Evolutionary conservation across 2,888 invertebrate species (phyloP), one percentile per base, ranked within the genome.

Genomic region (Phyllotreta striolata): DNA sequence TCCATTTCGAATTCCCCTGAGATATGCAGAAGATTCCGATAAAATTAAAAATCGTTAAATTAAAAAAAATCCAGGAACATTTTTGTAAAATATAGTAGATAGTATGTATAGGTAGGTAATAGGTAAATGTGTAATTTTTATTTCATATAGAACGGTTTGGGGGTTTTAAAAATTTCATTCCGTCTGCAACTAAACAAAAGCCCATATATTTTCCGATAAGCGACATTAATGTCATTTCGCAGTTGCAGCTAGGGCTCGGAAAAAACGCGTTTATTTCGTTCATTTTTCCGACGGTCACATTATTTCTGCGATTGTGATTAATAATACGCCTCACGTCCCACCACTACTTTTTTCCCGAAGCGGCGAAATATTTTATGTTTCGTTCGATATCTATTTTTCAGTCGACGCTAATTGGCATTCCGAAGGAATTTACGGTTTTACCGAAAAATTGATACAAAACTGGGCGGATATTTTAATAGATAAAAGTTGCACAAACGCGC

Each of bases 311-410:
- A 24, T 24, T 14, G 47, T 14, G 24, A 9, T 47, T 47, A 47
- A 47, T 47, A 47, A 47, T 34, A 13, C 13, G n/a, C 47, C 47
- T 9, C 6, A 34, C 47, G 7, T 9, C 3, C 14, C 14, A 47
- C 47, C n/a, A 14, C 12, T 6, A 6, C 9, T 14, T 13, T n/a
- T 47, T 12, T 44, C 12, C 34, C 5, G 13, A 24, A 3, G 47
- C 6, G 14, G 34, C 6, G 12, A 49, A 12, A 49, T 49, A 49
- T 49, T 49, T 49, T 35, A 49, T 35, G 35, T 9, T 10, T 4
- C 35, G 49, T 35, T 37, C 35, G 12, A 49, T 49, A 49, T 35
- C 49, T 49, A 6, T 37, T 10, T 49, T 49, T 49, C 49, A 49
- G 34, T 49, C 35, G 49, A 49, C 49, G 35, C 3, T 49, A 49